Evolutionary conservation across 2,888 invertebrate species (phyloP), one percentile per base, ranked within the genome.

Genomic region (Fragum whitleyi): DNA sequence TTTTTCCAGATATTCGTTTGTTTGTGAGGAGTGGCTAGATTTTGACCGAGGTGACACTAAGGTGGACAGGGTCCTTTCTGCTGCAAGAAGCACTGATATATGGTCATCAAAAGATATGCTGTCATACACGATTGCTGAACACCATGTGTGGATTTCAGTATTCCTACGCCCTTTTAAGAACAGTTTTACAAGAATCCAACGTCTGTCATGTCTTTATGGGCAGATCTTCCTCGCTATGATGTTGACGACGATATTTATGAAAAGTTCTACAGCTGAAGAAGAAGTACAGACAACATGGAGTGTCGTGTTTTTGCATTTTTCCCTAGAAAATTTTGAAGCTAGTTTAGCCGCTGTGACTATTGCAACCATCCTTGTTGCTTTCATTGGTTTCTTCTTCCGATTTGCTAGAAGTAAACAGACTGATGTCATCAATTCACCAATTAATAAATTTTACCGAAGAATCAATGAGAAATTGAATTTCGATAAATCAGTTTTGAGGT

Each of bases 81-180:
- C 93, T 0, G 92, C 93, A 21, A 89, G 91, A 9, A 84, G 88
- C 28, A 91, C 92, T n/a, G 93, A 94, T 57, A 87, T 92, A 23
- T 91, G 90, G 21, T 90, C 92, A 21, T 94, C 94, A 81, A 88
- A 88, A 32, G 93, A 94, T 74, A 87, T 94, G 59, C 93, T 94
- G 80, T 89, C 92, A 7, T 92, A 91, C 72, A 92, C 91, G 6
- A 85, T 93, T 3, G 89, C 93, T 0, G 94, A 95, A 78, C 93
- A 92, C 14, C 94, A 95, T 78, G 87, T 95, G 28, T 95, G 95
- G 94, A 90, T 94, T 65, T 94, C 94, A 0, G 91, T 94, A 39
- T 92, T 94, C 79, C 85, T 93, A 70, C 90, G 94, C 21, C 94
- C 94, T 3, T 92, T 93, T 1, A 88, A 92, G 23, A 94, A 93